Conservation (phyloP, 2,888 invertebrate genomes). For the Proisotoma minuta region DNA sequence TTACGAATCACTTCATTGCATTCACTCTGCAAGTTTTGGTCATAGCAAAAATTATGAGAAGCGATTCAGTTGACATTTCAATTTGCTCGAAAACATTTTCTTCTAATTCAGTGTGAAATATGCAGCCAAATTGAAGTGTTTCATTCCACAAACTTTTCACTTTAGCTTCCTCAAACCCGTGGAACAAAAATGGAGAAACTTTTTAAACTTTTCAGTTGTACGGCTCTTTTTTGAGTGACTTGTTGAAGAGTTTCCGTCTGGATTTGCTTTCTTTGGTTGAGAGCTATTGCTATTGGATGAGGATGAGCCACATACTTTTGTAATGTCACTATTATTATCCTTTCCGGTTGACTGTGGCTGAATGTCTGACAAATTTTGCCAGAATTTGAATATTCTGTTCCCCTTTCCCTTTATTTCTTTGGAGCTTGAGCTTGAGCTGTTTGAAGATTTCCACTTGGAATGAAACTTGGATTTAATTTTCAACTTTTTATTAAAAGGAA, state of each 20-base stretch:
- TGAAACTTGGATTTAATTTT: constrained; percentile 9
- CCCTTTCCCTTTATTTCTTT: neutral
- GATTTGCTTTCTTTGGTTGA: neutral
- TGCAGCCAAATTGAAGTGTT: neutral
- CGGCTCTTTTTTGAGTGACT: constrained; percentile 22
- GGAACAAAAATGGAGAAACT: constrained; percentile 39
- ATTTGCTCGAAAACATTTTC: neutral
- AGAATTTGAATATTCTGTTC: constrained; percentile 11
- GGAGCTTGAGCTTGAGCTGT: neutral
- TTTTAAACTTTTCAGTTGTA: constrained; percentile 38
- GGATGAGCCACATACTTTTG: no score
- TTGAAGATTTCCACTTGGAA: constrained; percentile 5
- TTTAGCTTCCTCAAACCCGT: constrained; percentile 35
- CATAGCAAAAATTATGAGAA: no score
- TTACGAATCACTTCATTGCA: no score
- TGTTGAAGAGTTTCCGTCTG: constrained; percentile 9
- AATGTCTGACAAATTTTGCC: no score
- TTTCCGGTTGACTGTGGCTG: no score
- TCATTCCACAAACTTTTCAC: constrained; percentile 20
- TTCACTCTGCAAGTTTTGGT: no score
- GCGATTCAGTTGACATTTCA: neutral
- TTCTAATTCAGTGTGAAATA: neutral
- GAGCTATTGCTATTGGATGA: neutral
- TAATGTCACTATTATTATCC: no score
- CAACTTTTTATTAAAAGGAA: constrained; percentile 14